A percentile compares a stretch with the other conserved stretches of the same genome.
phyloP scores from a whole-genome alignment of 2,888 invertebrate species.

The Cheilosia soror region DNA sequence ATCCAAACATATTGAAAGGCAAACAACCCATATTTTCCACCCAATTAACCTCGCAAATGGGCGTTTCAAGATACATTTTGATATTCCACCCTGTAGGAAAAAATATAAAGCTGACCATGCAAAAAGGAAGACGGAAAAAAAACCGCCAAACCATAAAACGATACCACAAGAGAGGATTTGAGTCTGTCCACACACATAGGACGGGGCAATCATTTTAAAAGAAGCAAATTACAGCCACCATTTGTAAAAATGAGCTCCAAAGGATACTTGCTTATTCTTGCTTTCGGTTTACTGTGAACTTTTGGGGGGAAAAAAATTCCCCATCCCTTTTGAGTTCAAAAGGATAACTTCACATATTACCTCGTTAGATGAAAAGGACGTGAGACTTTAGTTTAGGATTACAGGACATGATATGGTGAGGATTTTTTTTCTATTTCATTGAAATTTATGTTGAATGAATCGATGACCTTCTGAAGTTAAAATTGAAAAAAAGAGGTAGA shows the following conservation, averaged over 20 bases:
- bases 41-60: slow-evolving; percentile 64
- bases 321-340: neutral
- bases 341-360: slow-evolving; percentile 46
- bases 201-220: slow-evolving; percentile 34
- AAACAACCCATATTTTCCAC: slow-evolving; percentile 69
- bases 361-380: slow-evolving; percentile 23
- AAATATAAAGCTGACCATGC: slow-evolving; percentile 30
- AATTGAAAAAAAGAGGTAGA: too few relatives aligned
- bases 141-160: slow-evolving; percentile 27
- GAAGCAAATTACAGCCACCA: slow-evolving; percentile 27
- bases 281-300: neutral
- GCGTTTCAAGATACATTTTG: slow-evolving; percentile 51
- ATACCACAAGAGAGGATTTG: slow-evolving; percentile 20
- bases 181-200: slow-evolving; percentile 12
- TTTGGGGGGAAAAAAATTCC: neutral
- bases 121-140: neutral
- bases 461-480: too few relatives aligned
- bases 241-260: slow-evolving; percentile 38
- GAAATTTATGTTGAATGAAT: neutral
- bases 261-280: slow-evolving; percentile 32
- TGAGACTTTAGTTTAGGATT: slow-evolving; percentile 20
- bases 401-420: slow-evolving; percentile 17
- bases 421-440: slow-evolving; percentile 1
- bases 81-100: slow-evolving; percentile 22
- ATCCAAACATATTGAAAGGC: slow-evolving; percentile 62